Conservation (phyloP, 2,113 vertebrate species). For the Burhinus bistriatus region DNA sequence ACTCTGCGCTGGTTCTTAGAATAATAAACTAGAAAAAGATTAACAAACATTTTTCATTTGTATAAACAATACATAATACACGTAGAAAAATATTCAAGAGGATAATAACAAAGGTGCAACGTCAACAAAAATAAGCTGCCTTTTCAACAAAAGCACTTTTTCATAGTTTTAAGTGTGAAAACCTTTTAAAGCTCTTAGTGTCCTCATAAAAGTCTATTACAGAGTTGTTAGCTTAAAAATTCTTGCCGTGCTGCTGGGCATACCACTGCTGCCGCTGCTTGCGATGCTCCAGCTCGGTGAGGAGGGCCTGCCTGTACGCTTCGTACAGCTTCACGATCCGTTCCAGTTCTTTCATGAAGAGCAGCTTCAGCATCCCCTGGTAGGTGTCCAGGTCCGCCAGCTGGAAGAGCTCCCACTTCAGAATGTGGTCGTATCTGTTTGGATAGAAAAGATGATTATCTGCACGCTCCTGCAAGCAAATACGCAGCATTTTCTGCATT, state of each 20-base stretch:
- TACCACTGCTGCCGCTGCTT: constrained; percentile 95
- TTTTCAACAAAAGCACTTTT: constrained; percentile 63
- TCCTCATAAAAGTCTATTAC: neutral
- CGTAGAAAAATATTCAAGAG: constrained; percentile 68
- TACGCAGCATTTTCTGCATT: fast-evolving
- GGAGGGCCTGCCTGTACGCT: constrained; percentile 91
- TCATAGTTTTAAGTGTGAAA: neutral
- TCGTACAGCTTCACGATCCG: constrained; percentile 97
- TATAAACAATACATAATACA: constrained; percentile 67
- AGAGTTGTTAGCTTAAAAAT: constrained; percentile 72
- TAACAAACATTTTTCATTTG: constrained; percentile 2
- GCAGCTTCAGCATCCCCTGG: constrained; percentile 98
- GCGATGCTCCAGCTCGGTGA: constrained; percentile 88
- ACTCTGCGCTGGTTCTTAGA: neutral
- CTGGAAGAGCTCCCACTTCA: constrained; percentile 99
- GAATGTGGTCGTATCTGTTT: constrained; percentile 94
- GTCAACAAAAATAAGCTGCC: constrained; percentile 70
- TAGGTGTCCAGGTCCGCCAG: constrained; percentile 97
- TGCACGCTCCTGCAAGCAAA: no score
- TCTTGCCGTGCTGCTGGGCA: constrained; percentile 86
- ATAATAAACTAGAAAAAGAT: constrained; percentile 24
- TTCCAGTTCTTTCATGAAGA: constrained; percentile 99
- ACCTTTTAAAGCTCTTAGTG: constrained; percentile 47
- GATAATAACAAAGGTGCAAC: constrained; percentile 71
- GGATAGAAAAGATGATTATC: neutral